Evolutionary conservation across 1,140 invertebrate genomes (phyloP).

Genomic region (Sitobion miscanthi): DNA sequence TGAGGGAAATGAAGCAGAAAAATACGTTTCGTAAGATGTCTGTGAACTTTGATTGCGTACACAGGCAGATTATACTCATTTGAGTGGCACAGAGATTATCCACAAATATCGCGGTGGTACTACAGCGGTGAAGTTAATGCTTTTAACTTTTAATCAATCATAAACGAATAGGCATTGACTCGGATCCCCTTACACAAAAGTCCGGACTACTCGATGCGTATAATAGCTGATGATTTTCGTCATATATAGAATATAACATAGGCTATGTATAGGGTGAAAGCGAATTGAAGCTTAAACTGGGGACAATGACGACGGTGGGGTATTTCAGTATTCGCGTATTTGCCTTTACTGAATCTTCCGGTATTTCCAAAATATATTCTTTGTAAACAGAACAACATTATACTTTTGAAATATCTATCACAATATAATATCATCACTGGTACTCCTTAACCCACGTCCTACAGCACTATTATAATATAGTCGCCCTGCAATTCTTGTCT

Average conservation of each 20-base stretch:
- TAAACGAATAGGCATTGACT: slow-evolving; percentile 26
- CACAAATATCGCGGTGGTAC: background rate
- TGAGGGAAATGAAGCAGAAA: background rate
- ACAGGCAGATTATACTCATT: slow-evolving; percentile 16
- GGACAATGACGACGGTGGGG: background rate
- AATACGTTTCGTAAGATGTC: slow-evolving; percentile 19
- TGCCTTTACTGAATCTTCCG: background rate
- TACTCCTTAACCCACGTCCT: background rate
- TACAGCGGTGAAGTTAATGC: slow-evolving; percentile 25
- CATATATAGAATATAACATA: background rate
- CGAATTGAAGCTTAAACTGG: background rate
- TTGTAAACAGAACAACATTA: background rate
- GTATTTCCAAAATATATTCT: background rate
- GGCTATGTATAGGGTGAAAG: background rate
- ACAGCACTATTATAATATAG: too few species aligned
- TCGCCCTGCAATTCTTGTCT: too few species aligned
- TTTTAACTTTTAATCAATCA: slow-evolving; percentile 56
- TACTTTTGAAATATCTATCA: background rate
- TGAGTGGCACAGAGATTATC: slow-evolving; percentile 27
- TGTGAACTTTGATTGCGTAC: background rate
- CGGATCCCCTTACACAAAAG: background rate
- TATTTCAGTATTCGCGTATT: background rate
- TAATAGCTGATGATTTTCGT: slow-evolving; percentile 20
- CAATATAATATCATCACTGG: background rate
- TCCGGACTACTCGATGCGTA: background rate